A percentile compares a stretch with the other conserved stretches of the same genome.
These are phyloP conservation scores for Anthonomus grandis DNA, from an alignment of 1,140 invertebrate genomes.

Conservation along the genomic window DNA sequence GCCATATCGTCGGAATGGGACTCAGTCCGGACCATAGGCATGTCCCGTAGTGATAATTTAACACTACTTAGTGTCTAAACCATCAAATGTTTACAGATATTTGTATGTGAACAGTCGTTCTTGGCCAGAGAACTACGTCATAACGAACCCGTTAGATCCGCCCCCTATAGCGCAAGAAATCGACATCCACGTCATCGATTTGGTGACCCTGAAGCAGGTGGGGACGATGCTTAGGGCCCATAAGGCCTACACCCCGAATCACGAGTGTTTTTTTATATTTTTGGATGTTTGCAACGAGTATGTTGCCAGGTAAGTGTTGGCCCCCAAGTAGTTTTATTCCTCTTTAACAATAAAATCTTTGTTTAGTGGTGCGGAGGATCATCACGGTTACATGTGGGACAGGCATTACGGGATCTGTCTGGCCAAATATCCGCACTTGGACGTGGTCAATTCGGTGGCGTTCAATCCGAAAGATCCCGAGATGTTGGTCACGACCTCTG, in stretches of 20 bases:
- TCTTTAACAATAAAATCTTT: slow-evolving; percentile 18
- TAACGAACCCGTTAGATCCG: slow-evolving; percentile 75
- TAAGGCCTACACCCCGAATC: slow-evolving; percentile 82
- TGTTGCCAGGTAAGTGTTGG: slow-evolving; percentile 69
- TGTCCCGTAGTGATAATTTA: neutral
- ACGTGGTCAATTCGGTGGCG: slow-evolving; percentile 85
- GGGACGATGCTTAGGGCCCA: slow-evolving; percentile 81
- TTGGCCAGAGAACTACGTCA: slow-evolving; percentile 77
- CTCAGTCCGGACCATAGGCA: slow-evolving; percentile 83
- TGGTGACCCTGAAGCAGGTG: slow-evolving; percentile 73
- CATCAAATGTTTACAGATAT: slow-evolving; percentile 55
- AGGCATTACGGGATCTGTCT: slow-evolving; percentile 80
- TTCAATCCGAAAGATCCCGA: slow-evolving; percentile 81
- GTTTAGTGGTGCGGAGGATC: slow-evolving; percentile 81
- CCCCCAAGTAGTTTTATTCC: neutral
- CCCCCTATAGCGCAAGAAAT: slow-evolving; percentile 90
- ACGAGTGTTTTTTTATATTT: slow-evolving; percentile 89
- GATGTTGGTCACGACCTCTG: slow-evolving; percentile 84
- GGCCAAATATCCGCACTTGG: slow-evolving; percentile 71
- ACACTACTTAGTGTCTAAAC: too few relatives aligned
- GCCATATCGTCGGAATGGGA: slow-evolving; percentile 87
- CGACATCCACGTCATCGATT: slow-evolving; percentile 85
- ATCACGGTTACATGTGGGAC: slow-evolving; percentile 83
- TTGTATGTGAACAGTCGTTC: slow-evolving; percentile 84
- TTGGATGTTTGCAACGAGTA: slow-evolving; percentile 82